Base-by-base conservation (phyloP, 2,113 vertebrate species). In the Larimichthys polyactis region DNA sequence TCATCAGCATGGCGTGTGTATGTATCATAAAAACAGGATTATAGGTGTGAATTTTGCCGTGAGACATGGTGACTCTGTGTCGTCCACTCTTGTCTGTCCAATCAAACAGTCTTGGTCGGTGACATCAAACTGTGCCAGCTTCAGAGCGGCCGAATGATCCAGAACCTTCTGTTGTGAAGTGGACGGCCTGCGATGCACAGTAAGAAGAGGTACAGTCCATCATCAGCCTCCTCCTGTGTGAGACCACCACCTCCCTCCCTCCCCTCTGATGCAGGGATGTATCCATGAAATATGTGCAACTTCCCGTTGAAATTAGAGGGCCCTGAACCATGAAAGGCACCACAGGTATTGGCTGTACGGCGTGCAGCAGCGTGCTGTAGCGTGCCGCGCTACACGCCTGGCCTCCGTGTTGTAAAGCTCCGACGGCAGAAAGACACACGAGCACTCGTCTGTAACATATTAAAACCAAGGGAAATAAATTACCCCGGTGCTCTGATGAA, bases 261-360 rank as follows among this genome's bases (percentile, higher is more conserved):
- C 95, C 95, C 94, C 64, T 55, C 69, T 55, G 46, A 24, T 79
- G 79, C 87, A 72, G 85, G 84, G 89, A 89, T 96, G 96, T 96
- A 97, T 96, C 96, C 95, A 95, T 98, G 96, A 98, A 99, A 98
- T 97, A 99, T 97, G 97, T 97, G 95, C 96, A 96, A 96, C 97
- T 98, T 98, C 96, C 96, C 96, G 95, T 98, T 98, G 97, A 99
- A 99, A 99, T 99, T 98, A 98, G 97, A 95, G 97, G 94, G 95
- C 96, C 96, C 96, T 97, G 97, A 97, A 99, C 95, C 97, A 97
- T 98, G 97, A 98, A 98, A 97, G 98, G 94, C 98, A 97, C 96
- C 96, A 96, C 97, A 97, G 97, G 97, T 99, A 97, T 95, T 94
- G 95, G 94, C 95, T 95, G 96, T 94, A 77, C n/a, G 94, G 93